Evolutionary conservation across 2,888 invertebrate genomes (phyloP), one percentile per base, ranked within the genome.

Genomic region (Drosophila subsilvestris): DNA sequence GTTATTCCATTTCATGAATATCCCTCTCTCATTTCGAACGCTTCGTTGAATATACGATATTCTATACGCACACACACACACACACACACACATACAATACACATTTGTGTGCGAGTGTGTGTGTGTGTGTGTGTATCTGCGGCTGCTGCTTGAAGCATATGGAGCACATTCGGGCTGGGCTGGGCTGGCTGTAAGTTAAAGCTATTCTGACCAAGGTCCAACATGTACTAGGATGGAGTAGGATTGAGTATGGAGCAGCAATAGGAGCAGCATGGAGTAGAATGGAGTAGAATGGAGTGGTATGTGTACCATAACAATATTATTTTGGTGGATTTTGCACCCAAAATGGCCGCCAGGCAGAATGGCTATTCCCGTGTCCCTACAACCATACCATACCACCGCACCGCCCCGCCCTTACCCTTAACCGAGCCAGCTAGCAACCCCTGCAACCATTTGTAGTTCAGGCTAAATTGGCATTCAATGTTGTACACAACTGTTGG

Each of bases 1-100:
- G 83, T 83, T 83, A 83, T 83, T 83, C 83, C 83, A 83, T 83
- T 83, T 88, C 83, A 83, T 88, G 83, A 88, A 83, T 83, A 80
- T 74, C 76, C 74, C 48, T 69, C 80, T 68, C 73, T 75, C 80
- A 76, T 68, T 83, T 80, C 78, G 87, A 83, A 86, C 78, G 84
- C 84, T 86, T 74, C 80, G 88, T 69, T 78, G 80, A 62, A 50
- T 80, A 63, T 7, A 37, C 37, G 37, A 37, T 37, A 37, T 37
- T 37, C 37, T 37, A 32, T 32, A 32, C 32, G 12, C 37, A 12
- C 37, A 37, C 37, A 37, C 14, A 12, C 32, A 32, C 12, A 37
- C 14, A 37, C 14, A 37, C 14, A 37, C 5, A 0, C 45, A 1
- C 4, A 22, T 29, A 29, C n/a, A n/a, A n/a, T n/a, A n/a, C n/a